These are phyloP conservation scores for Hoplostethus mediterraneus DNA, from an alignment of 2,797 vertebrate genomes.

Conservation along the genomic window DNA sequence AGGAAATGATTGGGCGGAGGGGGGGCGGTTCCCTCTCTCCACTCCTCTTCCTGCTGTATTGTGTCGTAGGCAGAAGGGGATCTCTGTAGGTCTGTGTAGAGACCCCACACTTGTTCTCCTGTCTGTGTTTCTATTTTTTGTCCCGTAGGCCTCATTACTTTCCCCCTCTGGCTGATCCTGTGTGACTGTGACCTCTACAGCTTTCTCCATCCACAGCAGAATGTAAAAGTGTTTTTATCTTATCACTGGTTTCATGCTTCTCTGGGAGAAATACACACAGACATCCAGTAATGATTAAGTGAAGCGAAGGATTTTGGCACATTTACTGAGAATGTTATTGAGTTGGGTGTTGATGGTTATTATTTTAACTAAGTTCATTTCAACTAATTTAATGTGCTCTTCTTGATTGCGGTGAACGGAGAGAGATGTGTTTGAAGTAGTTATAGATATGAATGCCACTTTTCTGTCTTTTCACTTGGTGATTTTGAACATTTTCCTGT, in stretches of 20 bases:
- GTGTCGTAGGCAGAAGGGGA: slow-evolving; percentile 64
- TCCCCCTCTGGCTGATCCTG: slow-evolving; percentile 37
- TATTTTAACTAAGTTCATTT: slow-evolving; percentile 54
- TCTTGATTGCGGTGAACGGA: slow-evolving; percentile 44
- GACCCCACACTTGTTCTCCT: slow-evolving; percentile 42
- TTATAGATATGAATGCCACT: slow-evolving; percentile 56
- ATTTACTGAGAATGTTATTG: slow-evolving; percentile 32
- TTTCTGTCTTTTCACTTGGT: slow-evolving; percentile 47
- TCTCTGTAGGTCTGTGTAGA: slow-evolving; percentile 60
- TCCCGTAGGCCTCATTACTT: slow-evolving; percentile 21
- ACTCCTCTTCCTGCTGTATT: slow-evolving; percentile 44
- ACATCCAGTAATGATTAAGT: slow-evolving; percentile 26
- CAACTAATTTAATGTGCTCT: slow-evolving; percentile 58
- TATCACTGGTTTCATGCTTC: slow-evolving; percentile 49
- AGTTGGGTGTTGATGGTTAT: slow-evolving; percentile 35
- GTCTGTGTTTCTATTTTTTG: slow-evolving; percentile 52
- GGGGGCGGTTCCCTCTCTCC: slow-evolving; percentile 8
- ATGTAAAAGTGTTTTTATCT: slow-evolving; percentile 67
- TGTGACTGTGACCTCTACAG: slow-evolving; percentile 62
- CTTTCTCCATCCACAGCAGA: slow-evolving; percentile 70
- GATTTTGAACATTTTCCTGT: slow-evolving; percentile 40
- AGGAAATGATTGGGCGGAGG: slow-evolving; percentile 18
- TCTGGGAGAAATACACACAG: slow-evolving; percentile 48
- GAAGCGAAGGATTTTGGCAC: slow-evolving; percentile 37
- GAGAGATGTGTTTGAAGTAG: slow-evolving; percentile 69